Percentiles rank a stretch among this genome's conserved stretches.
Evolutionary conservation across 1,140 invertebrate genomes (phyloP).

Genomic region (Brachionus koreanus): DNA sequence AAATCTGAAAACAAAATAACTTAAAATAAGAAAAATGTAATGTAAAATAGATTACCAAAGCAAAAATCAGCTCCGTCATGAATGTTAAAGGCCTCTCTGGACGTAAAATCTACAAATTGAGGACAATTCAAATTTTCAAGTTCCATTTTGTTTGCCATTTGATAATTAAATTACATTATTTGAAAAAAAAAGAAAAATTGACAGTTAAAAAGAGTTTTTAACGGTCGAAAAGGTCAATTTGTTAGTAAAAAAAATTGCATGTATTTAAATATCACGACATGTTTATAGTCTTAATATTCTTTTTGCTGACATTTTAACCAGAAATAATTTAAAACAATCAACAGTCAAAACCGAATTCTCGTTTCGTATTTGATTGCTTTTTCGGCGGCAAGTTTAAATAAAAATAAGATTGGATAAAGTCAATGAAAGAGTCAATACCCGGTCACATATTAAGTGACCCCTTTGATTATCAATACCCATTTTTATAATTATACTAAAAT

Average conservation of each 20-base stretch:
- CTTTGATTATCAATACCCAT: too few species aligned
- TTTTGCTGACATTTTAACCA: too few species aligned
- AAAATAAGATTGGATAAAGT: too few species aligned
- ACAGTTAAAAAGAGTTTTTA: background rate
- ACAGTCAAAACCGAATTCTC: too few species aligned
- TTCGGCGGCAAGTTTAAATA: too few species aligned
- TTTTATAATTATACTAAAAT: too few species aligned
- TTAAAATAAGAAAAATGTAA: background rate
- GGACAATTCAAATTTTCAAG: conserved; percentile 50
- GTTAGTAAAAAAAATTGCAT: background rate
- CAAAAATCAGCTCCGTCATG: conserved; percentile 49
- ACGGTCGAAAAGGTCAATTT: background rate
- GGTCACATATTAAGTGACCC: too few species aligned
- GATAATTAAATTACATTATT: background rate
- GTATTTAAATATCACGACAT: background rate
- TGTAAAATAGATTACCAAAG: conserved; percentile 49
- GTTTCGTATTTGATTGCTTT: too few species aligned
- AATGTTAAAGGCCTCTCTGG: conserved; percentile 46
- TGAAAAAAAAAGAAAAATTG: background rate
- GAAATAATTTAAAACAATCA: too few species aligned
- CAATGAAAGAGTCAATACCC: too few species aligned
- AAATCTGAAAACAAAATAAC: background rate
- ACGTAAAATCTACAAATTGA: conserved; percentile 53
- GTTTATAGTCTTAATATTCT: too few species aligned
- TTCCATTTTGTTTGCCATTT: background rate